phyloP scores from a whole-genome alignment of 2,888 invertebrate genomes.

The Strigamia crassipes region DNA sequence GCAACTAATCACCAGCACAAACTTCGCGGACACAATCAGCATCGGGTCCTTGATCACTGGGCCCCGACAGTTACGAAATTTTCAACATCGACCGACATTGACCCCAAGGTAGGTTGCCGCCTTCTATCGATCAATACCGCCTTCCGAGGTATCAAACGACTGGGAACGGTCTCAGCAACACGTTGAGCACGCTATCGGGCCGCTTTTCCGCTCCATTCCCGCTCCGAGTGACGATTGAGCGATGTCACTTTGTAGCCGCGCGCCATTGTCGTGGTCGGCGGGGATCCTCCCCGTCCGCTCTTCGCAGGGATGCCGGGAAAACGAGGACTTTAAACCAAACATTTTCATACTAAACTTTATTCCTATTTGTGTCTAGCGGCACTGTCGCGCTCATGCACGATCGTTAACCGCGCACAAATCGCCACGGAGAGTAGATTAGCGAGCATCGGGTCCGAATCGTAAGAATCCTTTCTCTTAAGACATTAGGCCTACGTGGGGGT shows the following conservation, averaged over 20 bases:
- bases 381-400: no score
- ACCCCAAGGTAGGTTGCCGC: conserved; percentile 41
- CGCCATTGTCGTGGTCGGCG: not conserved
- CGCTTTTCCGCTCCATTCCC: not conserved
- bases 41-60: conserved; percentile 44
- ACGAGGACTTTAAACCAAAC: no score
- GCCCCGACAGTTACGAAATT: conserved; percentile 45
- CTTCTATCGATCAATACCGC: not conserved
- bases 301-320: not conserved
- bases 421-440: no score
- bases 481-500: no score
- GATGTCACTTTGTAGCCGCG: not conserved
- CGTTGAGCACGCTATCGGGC: not conserved
- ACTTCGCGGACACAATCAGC: conserved; percentile 18
- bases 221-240: not conserved
- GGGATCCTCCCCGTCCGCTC: not conserved
- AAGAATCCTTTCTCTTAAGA: no score
- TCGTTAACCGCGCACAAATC: no score
- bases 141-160: conserved; percentile 36
- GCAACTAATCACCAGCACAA: not conserved
- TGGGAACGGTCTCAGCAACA: not conserved
- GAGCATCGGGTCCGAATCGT: no score
- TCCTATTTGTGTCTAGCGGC: no score
- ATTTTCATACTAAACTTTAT: no score
- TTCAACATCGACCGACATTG: conserved; percentile 45